Conservation (phyloP, 2,113 vertebrate species). For the Sinocyclocheilus anshuiensis region DNA sequence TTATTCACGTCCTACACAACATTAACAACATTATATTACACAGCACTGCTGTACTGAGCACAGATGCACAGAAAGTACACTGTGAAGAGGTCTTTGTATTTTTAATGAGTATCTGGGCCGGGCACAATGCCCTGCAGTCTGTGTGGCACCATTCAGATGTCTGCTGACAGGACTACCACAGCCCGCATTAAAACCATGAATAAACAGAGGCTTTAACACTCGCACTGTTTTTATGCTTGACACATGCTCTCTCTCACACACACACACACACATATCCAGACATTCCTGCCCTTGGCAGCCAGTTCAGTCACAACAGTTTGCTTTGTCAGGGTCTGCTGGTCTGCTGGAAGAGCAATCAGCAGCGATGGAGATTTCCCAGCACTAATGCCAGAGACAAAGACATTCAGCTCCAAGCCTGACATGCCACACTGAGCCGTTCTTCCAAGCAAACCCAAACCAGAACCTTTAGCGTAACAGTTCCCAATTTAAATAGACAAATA, state of each 20-base stretch:
- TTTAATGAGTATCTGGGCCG: neutral
- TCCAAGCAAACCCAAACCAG: neutral
- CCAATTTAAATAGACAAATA: neutral
- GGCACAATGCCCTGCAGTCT: constrained; percentile 8
- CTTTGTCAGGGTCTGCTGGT: constrained; percentile 58
- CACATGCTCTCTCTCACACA: neutral
- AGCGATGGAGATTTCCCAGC: constrained; percentile 67
- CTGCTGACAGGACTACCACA: constrained; percentile 14
- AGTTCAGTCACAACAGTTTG: constrained; percentile 32
- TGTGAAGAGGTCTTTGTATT: constrained; percentile 3
- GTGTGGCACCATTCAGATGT: neutral
- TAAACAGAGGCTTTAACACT: constrained; percentile 9
- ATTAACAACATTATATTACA: constrained; percentile 40
- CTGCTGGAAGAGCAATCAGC: constrained; percentile 66
- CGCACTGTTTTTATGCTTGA: neutral
- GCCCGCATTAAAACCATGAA: neutral
- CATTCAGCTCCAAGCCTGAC: constrained; percentile 68
- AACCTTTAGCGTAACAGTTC: neutral
- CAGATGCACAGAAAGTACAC: constrained; percentile 33
- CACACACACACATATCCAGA: constrained; percentile 8
- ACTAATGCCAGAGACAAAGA: constrained; percentile 74
- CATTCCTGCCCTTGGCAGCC: constrained; percentile 23
- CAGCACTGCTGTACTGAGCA: neutral
- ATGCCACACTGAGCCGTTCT: neutral
- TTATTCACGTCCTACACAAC: constrained; percentile 90